Evolutionary conservation across 2,797 vertebrate genomes (phyloP).

Genomic region (Peromyscus eremicus): DNA sequence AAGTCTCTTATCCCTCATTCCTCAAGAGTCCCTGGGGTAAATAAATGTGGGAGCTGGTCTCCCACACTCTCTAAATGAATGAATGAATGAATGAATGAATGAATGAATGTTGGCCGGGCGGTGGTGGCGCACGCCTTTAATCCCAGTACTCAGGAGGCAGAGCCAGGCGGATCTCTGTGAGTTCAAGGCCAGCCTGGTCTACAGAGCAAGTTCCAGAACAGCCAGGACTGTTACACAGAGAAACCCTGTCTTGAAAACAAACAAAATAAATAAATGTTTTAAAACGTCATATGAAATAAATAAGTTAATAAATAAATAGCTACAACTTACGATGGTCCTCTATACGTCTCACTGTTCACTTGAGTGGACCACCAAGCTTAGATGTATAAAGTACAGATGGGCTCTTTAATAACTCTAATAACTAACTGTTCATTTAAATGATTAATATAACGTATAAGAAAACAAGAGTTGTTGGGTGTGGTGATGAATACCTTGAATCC

Average conservation of each 20-base stretch:
- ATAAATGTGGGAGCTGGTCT: too few species aligned
- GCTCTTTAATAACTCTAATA: background rate
- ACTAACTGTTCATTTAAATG: conserved; percentile 53
- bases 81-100: background rate
- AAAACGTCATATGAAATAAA: conserved; percentile 2
- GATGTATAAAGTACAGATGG: background rate
- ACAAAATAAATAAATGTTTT: background rate
- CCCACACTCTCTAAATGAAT: too few species aligned
- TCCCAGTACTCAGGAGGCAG: background rate
- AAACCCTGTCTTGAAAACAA: background rate
- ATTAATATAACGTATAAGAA: background rate
- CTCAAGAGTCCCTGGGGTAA: too few species aligned
- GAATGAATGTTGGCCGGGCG: background rate
- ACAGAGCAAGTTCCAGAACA: background rate
- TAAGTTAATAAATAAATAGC: conserved; percentile 46
- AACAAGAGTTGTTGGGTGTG: background rate
- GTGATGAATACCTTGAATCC: background rate
- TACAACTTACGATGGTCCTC: conserved; percentile 51
- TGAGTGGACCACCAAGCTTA: conserved; percentile 1
- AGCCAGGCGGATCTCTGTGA: background rate
- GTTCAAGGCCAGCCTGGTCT: background rate
- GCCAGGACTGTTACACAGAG: background rate
- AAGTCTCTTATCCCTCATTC: too few species aligned
- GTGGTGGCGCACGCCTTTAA: background rate
- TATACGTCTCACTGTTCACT: conserved; percentile 45